Evolutionary conservation across 2,888 invertebrate genomes (phyloP).

Genomic region (Pterobdella sp.): DNA sequence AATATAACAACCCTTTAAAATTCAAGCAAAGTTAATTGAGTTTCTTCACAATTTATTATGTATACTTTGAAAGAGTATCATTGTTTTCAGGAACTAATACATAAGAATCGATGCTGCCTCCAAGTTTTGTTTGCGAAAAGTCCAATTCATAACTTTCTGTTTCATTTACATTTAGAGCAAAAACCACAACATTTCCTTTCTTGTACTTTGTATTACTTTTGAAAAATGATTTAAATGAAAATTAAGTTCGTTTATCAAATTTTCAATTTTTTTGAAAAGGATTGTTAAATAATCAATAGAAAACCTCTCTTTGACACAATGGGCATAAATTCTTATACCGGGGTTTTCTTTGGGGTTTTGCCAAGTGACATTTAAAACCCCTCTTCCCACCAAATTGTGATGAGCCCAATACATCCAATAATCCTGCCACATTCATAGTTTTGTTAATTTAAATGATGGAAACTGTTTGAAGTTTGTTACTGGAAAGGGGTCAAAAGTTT

Average conservation of each 20-base stretch:
- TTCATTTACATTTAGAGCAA: constrained; percentile 17
- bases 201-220: constrained; percentile 1
- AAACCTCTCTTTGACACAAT: constrained; percentile 56
- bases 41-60: too few species aligned
- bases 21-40: too few species aligned
- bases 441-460: neutral
- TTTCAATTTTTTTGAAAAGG: too few species aligned
- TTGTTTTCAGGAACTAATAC: neutral
- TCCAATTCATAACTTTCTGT: neutral
- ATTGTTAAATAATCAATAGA: too few species aligned
- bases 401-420: constrained; percentile 72
- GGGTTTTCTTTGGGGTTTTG: constrained; percentile 36
- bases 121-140: neutral
- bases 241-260: neutral
- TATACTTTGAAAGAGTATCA: constrained; percentile 11
- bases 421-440: constrained; percentile 55
- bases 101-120: constrained; percentile 15
- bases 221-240: neutral
- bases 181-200: neutral
- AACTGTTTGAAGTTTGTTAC: constrained; percentile 11
- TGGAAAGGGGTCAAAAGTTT: constrained; percentile 28
- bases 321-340: constrained; percentile 62
- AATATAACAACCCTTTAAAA: too few species aligned
- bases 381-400: constrained; percentile 68
- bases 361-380: constrained; percentile 54